Conservation (phyloP, 2,797 vertebrate genomes). For the Ctenochaetus hawaiiensis region DNA sequence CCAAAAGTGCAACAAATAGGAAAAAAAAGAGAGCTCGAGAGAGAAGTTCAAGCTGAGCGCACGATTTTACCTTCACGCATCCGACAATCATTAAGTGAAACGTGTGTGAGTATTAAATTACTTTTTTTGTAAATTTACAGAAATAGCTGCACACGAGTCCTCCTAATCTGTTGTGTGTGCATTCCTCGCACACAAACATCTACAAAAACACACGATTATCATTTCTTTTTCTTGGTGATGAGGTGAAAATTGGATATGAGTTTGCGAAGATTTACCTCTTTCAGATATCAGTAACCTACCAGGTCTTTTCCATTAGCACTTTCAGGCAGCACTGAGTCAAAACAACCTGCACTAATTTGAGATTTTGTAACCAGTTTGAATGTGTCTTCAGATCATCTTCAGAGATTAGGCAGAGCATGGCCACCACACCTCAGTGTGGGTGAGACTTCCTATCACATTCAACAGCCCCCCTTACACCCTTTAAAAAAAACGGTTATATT, state of each 20-base stretch:
- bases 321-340: too few relatives aligned
- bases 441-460: too few relatives aligned
- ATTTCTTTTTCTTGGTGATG: constrained; percentile 31
- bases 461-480: too few relatives aligned
- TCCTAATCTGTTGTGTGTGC: neutral
- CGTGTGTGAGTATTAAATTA: constrained; percentile 1
- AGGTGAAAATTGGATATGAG: constrained; percentile 50
- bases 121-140: constrained; percentile 17
- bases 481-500: too few relatives aligned
- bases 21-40: neutral
- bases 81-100: constrained; percentile 7
- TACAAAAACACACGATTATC: constrained; percentile 21
- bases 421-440: too few relatives aligned
- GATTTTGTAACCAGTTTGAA: too few relatives aligned
- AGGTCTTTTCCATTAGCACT: too few relatives aligned
- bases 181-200: neutral
- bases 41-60: neutral
- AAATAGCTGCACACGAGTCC: neutral
- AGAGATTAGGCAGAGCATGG: too few relatives aligned
- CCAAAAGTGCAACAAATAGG: constrained; percentile 1
- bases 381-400: too few relatives aligned
- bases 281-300: too few relatives aligned
- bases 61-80: neutral
- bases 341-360: too few relatives aligned
- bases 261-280: constrained; percentile 51